Percentiles rank a stretch among this genome's conserved stretches.
Conservation (phyloP, 1,140 invertebrate genomes). For the Uloborus diversus region DNA sequence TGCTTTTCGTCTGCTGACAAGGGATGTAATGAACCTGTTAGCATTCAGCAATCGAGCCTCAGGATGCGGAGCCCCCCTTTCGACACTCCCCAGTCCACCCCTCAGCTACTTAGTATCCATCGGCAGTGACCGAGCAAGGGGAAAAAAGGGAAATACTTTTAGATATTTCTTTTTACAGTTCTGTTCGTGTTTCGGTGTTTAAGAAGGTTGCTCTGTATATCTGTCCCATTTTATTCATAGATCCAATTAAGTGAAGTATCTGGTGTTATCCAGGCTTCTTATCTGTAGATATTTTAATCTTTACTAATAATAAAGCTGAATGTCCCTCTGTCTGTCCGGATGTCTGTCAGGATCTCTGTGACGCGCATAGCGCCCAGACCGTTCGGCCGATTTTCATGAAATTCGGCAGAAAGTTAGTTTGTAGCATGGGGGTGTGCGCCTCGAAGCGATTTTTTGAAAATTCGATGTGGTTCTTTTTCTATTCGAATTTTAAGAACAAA, state of each 20-base stretch:
- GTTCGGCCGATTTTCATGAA: no score
- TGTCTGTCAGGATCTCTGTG: no score
- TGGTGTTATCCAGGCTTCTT: background rate
- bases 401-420: no score
- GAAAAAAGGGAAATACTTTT: background rate
- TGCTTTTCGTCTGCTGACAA: slow-evolving; percentile 37
- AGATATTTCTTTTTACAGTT: slow-evolving; percentile 14
- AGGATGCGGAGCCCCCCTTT: background rate
- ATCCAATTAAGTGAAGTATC: no score
- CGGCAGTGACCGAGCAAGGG: background rate
- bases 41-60: slow-evolving; percentile 43
- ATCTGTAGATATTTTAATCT: background rate
- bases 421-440: no score
- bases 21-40: slow-evolving; percentile 52
- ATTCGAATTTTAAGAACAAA: no score
- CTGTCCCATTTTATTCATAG: background rate
- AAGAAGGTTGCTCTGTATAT: background rate
- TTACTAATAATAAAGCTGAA: no score
- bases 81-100: background rate
- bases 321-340: no score
- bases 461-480: no score
- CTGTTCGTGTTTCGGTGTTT: background rate
- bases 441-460: no score
- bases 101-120: slow-evolving; percentile 9
- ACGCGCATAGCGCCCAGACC: no score